These are phyloP conservation scores for Porites cylindrica DNA, from an alignment of 92 coral and sea anemone genomes.

Conservation along the genomic window DNA sequence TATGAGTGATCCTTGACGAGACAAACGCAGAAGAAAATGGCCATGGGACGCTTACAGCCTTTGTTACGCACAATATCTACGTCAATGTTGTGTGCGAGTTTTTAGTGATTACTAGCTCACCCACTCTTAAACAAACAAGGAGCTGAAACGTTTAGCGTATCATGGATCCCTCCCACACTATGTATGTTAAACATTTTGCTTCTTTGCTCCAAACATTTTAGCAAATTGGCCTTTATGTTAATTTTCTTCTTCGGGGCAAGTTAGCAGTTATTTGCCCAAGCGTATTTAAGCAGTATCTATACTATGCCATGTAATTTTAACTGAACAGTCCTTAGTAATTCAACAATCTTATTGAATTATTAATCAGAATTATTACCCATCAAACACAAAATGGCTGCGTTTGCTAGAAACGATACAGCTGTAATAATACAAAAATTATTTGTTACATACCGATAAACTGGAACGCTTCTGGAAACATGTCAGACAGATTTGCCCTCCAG, in stretches of 20 bases:
- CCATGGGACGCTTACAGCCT: neutral
- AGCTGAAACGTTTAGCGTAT: neutral
- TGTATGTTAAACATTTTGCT: neutral
- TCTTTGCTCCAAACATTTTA: neutral
- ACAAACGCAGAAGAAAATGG: neutral
- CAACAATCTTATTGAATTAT: slow-evolving; percentile 26
- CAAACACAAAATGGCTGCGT: neutral
- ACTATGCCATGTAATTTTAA: neutral
- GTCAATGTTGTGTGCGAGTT: slow-evolving; percentile 6
- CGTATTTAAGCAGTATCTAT: neutral
- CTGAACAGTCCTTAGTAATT: neutral
- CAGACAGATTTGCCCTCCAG: slow-evolving; percentile 92
- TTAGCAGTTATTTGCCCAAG: neutral
- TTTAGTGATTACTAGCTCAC: neutral
- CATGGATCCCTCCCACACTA: slow-evolving; percentile 7
- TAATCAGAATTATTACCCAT: neutral
- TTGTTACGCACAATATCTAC: slow-evolving; percentile 20
- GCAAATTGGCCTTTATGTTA: neutral
- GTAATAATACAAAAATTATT: neutral
- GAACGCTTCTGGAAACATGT: slow-evolving; percentile 97
- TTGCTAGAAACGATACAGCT: neutral
- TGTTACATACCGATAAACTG: slow-evolving; percentile 91
- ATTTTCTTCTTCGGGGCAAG: neutral
- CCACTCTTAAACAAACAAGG: slow-evolving; percentile 23
- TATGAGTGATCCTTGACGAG: neutral